Evolutionary conservation across 2,113 vertebrate species (phyloP).

Genomic region (Pseudorhombus dupliciocellatus): DNA sequence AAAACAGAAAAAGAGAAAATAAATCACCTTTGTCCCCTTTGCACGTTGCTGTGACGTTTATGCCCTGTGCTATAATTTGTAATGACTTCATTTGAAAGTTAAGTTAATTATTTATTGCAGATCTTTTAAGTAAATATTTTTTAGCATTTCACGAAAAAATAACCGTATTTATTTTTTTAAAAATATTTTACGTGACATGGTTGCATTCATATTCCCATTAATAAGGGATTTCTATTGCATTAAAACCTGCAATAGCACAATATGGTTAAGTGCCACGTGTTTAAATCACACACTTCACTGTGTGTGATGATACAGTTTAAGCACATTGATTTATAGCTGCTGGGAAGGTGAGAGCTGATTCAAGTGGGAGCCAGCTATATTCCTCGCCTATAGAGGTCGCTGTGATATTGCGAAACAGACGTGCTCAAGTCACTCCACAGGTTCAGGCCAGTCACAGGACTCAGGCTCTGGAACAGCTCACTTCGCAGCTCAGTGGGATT

Average conservation of each 20-base stretch:
- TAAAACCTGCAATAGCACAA: not conserved
- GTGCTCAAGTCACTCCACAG: slow-evolving; percentile 58
- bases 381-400: slow-evolving; percentile 80
- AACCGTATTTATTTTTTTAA: not conserved
- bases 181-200: slow-evolving; percentile 4
- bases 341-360: slow-evolving; percentile 3
- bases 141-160: slow-evolving; percentile 2
- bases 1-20: too few relatives aligned
- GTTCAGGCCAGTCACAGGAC: slow-evolving; percentile 41
- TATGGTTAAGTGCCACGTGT: not conserved
- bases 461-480: slow-evolving; percentile 36
- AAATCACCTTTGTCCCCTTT: not conserved
- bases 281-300: slow-evolving; percentile 11
- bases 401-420: slow-evolving; percentile 76
- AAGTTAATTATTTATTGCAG: too few relatives aligned
- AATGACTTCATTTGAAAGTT: slow-evolving; percentile 4
- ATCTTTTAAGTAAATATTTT: slow-evolving; percentile 2
- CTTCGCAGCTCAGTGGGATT: slow-evolving; percentile 13
- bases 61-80: slow-evolving; percentile 13
- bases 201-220: not conserved
- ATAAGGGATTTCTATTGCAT: not conserved
- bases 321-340: slow-evolving; percentile 33
- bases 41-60: slow-evolving; percentile 18
- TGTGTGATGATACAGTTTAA: slow-evolving; percentile 11
- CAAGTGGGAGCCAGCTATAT: not conserved